Percentiles rank a stretch among this genome's conserved stretches.
These are phyloP conservation scores for Microvelia longipes DNA, from an alignment of 1,140 invertebrate species.

Conservation along the genomic window DNA sequence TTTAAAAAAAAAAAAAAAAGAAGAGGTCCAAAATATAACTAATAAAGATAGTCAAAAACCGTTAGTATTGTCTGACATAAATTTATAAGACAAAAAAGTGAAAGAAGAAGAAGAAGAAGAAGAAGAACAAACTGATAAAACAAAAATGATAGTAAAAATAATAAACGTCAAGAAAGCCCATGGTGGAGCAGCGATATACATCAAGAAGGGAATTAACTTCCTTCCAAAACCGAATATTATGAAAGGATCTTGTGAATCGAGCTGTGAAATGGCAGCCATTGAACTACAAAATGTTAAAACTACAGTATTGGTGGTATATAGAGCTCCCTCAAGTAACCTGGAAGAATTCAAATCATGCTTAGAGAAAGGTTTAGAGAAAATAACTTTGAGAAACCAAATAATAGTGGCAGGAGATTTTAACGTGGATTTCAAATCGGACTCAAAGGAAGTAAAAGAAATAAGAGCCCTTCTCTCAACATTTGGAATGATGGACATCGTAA, in stretches of 20 bases:
- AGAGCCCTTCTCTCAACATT: neutral
- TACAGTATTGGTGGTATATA: neutral
- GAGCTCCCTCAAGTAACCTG: neutral
- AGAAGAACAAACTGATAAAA: too few relatives aligned
- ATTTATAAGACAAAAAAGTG: too few relatives aligned
- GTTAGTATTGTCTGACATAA: too few relatives aligned
- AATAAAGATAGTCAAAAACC: too few relatives aligned
- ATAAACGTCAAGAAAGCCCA: too few relatives aligned
- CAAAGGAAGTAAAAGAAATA: neutral
- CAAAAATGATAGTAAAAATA: too few relatives aligned
- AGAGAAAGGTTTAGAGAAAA: neutral
- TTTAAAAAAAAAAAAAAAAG: too few relatives aligned
- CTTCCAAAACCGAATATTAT: neutral
- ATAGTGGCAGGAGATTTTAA: neutral
- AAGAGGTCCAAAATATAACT: too few relatives aligned
- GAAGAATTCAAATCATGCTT: neutral
- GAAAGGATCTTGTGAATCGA: neutral
- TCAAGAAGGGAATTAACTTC: neutral
- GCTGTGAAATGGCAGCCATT: neutral
- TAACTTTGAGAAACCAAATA: neutral
- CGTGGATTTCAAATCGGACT: neutral
- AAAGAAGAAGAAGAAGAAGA: too few relatives aligned
- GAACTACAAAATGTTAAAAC: neutral
- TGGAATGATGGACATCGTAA: neutral
- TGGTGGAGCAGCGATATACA: neutral